Evolutionary conservation across 2,113 vertebrate species (phyloP).

Genomic region (Acanthisitta chloris): DNA sequence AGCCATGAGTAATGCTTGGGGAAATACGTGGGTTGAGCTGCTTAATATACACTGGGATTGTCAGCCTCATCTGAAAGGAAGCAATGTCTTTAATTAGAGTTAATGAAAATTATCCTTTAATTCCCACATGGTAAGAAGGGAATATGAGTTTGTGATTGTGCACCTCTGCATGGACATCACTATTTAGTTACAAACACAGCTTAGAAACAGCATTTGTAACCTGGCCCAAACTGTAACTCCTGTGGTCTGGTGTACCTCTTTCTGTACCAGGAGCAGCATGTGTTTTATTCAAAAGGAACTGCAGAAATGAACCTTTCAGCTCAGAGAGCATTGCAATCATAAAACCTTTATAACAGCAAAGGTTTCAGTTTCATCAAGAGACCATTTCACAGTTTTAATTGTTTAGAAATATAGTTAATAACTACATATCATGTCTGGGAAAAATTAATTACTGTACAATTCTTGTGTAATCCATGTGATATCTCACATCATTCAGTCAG

Average conservation of each 20-base stretch:
- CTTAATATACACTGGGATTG: neutral
- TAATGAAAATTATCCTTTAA: slow-evolving; percentile 1
- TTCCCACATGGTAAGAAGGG: neutral
- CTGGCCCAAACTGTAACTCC: neutral
- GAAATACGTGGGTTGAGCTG: neutral
- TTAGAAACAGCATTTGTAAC: neutral
- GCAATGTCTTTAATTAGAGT: slow-evolving; percentile 20
- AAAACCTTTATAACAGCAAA: neutral
- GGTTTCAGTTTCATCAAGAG: neutral
- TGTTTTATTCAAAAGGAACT: neutral
- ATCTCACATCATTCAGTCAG: slow-evolving; percentile 20
- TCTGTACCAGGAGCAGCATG: neutral
- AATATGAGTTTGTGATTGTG: neutral
- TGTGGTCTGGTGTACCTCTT: neutral
- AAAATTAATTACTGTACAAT: slow-evolving; percentile 21
- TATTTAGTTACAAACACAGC: neutral
- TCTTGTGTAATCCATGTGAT: slow-evolving; percentile 30
- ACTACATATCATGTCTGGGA: neutral
- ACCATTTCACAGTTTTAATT: neutral
- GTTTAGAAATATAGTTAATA: slow-evolving; percentile 32
- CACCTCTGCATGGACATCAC: neutral
- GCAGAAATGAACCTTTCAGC: neutral
- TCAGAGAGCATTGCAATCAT: neutral
- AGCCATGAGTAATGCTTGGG: neutral
- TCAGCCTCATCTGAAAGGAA: neutral